Base-by-base conservation (phyloP, 2,888 invertebrate genomes). In the Thera obeliscata region DNA sequence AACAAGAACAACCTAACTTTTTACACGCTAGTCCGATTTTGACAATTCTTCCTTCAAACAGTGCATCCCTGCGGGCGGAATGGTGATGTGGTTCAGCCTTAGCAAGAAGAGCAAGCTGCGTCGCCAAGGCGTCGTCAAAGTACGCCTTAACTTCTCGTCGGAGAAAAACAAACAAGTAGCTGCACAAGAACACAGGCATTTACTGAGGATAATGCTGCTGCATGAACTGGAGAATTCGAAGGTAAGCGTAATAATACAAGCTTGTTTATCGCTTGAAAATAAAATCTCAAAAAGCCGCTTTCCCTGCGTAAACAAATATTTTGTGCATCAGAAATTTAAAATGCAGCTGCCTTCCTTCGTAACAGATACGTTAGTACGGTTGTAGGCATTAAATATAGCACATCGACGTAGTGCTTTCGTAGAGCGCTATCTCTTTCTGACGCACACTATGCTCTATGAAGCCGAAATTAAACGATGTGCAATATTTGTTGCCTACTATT, bases 61-160 rank as follows among this genome's bases (percentile, higher is more conserved):
- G 98, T 97, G 97, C 55, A 96, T 99, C 81, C 99, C 99, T 9
- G 97, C 98, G 0, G 96, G 96, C n/a, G 99, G 99, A 0, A 95
- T 97, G 90, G 96, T 97, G 50, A 96, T 97, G 93, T 99, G 99
- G 98, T 98, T 97, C 86, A 95, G 96, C 78, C 92, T 99, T 62
- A 98, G 98, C 82, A 97, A 97, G 83, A 96, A 96, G 81, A 96
- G 96, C 82, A 97, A 97, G 83, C 94, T 96, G 3, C 97, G 96
- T 74, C 95, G 97, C 46, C 97, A 98, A 74, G 99, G 99, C 2
- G 96, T 98, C 50, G 95, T 99, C 9, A 96, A 97, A 84, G 94
- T 99, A 36, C 95, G 96, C 67, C 91, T 99, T 69, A 95, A 96
- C 68, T 96, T 99, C 83, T 97, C 97, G 71, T 96, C 97, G 0